Evolutionary conservation across 2,888 invertebrate genomes (phyloP), one percentile per base, ranked within the genome.

Genomic region (Orchestes rusci): DNA sequence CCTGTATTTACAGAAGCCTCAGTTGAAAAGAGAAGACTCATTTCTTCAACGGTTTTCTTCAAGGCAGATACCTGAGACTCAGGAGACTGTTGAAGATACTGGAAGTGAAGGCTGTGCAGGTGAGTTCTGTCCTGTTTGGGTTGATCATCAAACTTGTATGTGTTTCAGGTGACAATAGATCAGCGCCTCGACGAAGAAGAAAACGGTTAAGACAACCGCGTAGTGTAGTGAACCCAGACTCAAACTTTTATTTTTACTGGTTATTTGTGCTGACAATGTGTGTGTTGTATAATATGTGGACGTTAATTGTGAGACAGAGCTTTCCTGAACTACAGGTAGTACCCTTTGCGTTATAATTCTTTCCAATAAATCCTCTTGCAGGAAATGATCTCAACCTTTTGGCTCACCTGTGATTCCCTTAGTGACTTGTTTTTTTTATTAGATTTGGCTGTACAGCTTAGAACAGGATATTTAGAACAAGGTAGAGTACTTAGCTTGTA

Each of bases 241-340:
- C 92, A 62, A 92, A 90, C 70, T 88, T 92, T 70, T 92, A 92
- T 74, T 95, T 93, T 73, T 88, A 92, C 70, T 95, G 95, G 95
- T 71, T 95, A 56, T 84, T 90, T 76, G 70, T 92, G 52, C 77
- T 93, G 57, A 92, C 94, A 35, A 68, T 82, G 53, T 90, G 91
- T 66, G 89, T 94, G 56, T 77, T 95, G 48, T 95, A 95, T 71
- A 95, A 95, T 71, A 76, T 93, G 55, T 95, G 95, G 95, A 89
- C 94, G 19, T 76, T 92, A 52, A 95, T 95, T 58, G 94, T 93
- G 32, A 77, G 95, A 41, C 91, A 95, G 70, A 93, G 93, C 65
- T 87, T 95, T 68, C 90, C 92, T 16, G 94, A 94, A 66, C 75
- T 95, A 50, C 87, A 87, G 75, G 65, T 65, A 54, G 57, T 75